These are phyloP conservation scores for Rhopalosiphum maidis DNA, from an alignment of 1,140 invertebrate species.

Conservation along the genomic window DNA sequence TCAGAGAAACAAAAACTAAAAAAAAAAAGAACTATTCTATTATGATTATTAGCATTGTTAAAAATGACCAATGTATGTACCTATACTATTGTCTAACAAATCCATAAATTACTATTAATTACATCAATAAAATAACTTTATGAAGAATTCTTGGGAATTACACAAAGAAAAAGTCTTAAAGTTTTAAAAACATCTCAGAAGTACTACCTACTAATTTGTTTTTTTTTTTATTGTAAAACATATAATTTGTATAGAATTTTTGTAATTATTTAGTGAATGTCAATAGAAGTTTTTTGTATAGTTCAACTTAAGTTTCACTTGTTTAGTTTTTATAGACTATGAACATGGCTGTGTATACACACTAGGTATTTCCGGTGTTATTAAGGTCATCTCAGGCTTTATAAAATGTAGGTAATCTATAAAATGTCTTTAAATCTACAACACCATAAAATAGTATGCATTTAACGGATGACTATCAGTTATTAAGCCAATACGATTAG, in stretches of 20 bases:
- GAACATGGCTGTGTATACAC: background rate
- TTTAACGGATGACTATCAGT: background rate
- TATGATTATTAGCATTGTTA: background rate
- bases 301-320: background rate
- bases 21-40: background rate
- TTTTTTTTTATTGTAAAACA: background rate
- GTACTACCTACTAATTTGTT: background rate
- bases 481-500: background rate
- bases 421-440: background rate
- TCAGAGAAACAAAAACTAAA: background rate
- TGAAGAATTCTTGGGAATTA: background rate
- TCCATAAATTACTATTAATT: conserved; percentile 10
- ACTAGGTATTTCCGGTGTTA: background rate
- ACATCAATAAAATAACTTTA: background rate
- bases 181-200: background rate
- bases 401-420: background rate
- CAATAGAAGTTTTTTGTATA: background rate
- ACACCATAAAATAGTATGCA: background rate
- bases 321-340: background rate
- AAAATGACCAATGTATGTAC: background rate
- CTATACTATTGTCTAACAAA: background rate
- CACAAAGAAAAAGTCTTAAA: background rate
- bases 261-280: background rate
- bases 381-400: background rate
- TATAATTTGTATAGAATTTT: background rate